A percentile compares a stretch with the other conserved stretches of the same genome.
Conservation (phyloP, 2,888 invertebrate species). For the Eudasyphora cyanicolor region DNA sequence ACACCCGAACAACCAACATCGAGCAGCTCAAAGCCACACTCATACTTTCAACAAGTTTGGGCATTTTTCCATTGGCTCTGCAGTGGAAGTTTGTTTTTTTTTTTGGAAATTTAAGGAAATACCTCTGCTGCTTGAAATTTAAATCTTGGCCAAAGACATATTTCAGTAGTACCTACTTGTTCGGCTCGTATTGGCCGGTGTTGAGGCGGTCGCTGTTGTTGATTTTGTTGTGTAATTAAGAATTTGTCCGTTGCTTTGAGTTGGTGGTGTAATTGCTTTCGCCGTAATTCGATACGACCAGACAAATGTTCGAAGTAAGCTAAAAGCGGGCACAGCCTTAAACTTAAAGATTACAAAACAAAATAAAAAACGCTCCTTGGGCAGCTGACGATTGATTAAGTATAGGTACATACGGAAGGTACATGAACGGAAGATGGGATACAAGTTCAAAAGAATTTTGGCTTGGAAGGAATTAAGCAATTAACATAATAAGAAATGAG, state of each 20-base stretch:
- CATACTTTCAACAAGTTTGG: background rate
- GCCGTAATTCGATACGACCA: slow-evolving; percentile 11
- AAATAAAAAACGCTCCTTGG: background rate
- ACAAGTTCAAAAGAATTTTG: too few relatives aligned
- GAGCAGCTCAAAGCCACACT: slow-evolving; percentile 15
- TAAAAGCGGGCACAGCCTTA: too few relatives aligned
- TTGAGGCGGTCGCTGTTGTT: too few relatives aligned
- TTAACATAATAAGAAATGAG: too few relatives aligned
- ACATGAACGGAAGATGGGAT: too few relatives aligned
- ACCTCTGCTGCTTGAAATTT: slow-evolving; percentile 41
- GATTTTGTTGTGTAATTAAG: slow-evolving; percentile 35
- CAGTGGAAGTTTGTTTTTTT: background rate
- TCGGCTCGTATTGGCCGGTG: too few relatives aligned
- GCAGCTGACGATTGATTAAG: background rate
- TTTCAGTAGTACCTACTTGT: slow-evolving; percentile 22
- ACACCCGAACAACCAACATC: slow-evolving; percentile 2
- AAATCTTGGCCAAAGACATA: slow-evolving; percentile 25
- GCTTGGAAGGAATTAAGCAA: too few relatives aligned
- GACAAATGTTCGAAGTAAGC: too few relatives aligned
- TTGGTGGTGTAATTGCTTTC: too few relatives aligned
- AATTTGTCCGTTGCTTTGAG: too few relatives aligned
- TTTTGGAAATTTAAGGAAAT: slow-evolving; percentile 52
- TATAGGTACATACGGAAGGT: too few relatives aligned
- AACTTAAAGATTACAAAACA: too few relatives aligned
- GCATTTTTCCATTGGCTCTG: background rate